Base-by-base conservation (phyloP, 2,113 vertebrate genomes). In the Terrapene triunguis region DNA sequence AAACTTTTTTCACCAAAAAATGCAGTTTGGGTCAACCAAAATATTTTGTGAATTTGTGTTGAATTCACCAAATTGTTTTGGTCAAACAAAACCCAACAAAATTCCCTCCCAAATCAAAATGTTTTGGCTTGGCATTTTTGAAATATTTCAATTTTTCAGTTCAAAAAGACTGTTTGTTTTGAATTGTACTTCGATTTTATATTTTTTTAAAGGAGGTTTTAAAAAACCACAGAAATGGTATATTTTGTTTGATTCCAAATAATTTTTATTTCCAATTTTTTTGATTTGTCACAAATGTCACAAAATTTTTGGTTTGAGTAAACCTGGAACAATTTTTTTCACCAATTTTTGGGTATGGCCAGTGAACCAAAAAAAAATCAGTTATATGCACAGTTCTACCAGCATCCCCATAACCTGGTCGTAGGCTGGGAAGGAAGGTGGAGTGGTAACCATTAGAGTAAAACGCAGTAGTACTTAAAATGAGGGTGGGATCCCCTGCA, bases 371-470 rank as follows among this genome's bases (percentile, higher is more conserved):
- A 38, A 62, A n/a, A 21, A 69, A 21, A 69, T 21, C 17, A 17
- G 16, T 9, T 38, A 69, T n/a, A 69, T 69, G 8, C 65, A 38
- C 65, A n/a, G 65, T n/a, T n/a, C 65, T 5, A n/a, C 91, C 89
- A 94, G 9, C 29, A 97, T 94, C 84, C 17, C 50, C 51, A 87
- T 29, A 76, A 59, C 32, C 47, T 90, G 57, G 79, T 92, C 12
- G 38, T 55, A 50, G 92, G 0, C 27, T 14, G 0, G 12, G 22
- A 32, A 76, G 8, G 1, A 7, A 88, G 88, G 91, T 24, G 3
- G 88, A 53, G 32, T 5, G 47, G 55, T 24, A 55, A 53, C 38
- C 38, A 57, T 72, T 42, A 24, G 38, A 16, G 7, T 48, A 65
- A n/a, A 69, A 29, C 22, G 3, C 35, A 8, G 9, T 57, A 38